Percentiles rank a stretch among this genome's conserved stretches.
phyloP scores from a whole-genome alignment of 2,113 vertebrate species.

The Eptesicus fuscus region DNA sequence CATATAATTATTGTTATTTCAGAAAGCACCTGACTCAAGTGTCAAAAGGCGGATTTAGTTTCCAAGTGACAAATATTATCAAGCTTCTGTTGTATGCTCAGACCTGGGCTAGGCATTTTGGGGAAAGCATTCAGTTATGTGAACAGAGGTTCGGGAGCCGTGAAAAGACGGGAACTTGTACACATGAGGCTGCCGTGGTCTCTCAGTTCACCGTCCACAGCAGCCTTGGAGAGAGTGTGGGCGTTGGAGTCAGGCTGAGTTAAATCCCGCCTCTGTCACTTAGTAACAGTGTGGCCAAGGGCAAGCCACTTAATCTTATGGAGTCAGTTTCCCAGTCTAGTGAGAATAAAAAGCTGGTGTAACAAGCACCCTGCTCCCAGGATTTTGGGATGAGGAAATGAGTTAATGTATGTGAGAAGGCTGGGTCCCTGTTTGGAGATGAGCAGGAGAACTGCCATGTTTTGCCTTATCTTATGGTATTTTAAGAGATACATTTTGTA shows the following conservation, averaged over 20 bases:
- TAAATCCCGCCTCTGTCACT: neutral
- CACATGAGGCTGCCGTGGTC: neutral
- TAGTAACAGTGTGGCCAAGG: neutral
- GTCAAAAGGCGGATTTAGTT: constrained; percentile 43
- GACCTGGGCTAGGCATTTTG: neutral
- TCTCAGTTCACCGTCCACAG: neutral
- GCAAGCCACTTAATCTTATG: neutral
- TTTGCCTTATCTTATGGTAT: constrained; percentile 7
- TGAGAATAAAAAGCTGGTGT: neutral
- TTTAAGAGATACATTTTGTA: neutral
- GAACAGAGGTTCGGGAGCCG: neutral
- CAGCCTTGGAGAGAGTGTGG: neutral
- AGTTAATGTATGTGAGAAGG: neutral
- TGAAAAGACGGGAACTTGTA: neutral
- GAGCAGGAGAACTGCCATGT: neutral
- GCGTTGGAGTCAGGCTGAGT: neutral
- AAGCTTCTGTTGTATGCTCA: neutral
- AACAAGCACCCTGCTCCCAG: neutral
- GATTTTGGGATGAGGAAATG: constrained; percentile 24
- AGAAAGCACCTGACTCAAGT: neutral
- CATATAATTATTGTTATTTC: neutral
- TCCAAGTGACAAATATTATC: neutral
- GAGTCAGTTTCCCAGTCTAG: neutral
- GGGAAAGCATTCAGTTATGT: neutral
- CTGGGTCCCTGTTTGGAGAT: neutral